Conservation (phyloP, 2,797 vertebrate species). For the Bryconaethiops microstoma region DNA sequence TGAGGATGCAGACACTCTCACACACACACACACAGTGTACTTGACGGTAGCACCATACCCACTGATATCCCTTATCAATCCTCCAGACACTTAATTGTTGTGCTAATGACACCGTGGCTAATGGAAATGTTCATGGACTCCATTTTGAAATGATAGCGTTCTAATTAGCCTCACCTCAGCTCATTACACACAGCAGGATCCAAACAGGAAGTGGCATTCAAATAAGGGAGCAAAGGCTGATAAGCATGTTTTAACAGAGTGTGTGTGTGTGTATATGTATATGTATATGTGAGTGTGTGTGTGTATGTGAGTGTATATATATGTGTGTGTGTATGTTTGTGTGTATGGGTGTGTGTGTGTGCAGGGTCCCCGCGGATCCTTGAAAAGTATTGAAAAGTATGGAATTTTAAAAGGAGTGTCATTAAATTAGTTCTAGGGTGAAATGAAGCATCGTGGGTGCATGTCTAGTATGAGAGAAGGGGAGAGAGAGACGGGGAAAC, state of each 20-base stretch:
- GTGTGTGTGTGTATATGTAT: background rate
- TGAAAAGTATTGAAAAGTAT: too few species aligned
- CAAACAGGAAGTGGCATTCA: slow-evolving; percentile 44
- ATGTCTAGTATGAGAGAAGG: too few species aligned
- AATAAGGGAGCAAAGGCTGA: background rate
- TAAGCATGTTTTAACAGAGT: background rate
- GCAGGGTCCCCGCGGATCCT: too few species aligned
- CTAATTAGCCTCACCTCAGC: slow-evolving; percentile 57
- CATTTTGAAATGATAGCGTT: slow-evolving; percentile 51
- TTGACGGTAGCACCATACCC: slow-evolving; percentile 24
- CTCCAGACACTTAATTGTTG: slow-evolving; percentile 53
- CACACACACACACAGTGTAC: slow-evolving; percentile 14
- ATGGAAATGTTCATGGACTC: slow-evolving; percentile 59
- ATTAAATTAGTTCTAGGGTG: too few species aligned
- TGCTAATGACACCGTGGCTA: slow-evolving; percentile 57
- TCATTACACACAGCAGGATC: slow-evolving; percentile 49
- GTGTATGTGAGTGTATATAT: too few species aligned
- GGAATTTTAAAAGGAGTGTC: too few species aligned
- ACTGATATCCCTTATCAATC: slow-evolving; percentile 54
- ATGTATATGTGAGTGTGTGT: too few species aligned
- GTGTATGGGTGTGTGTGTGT: too few species aligned
- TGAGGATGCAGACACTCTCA: slow-evolving; percentile 36
- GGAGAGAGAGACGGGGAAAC: too few species aligned
- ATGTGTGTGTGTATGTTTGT: too few species aligned
- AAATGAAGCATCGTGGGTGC: too few species aligned